Conservation (phyloP, 2,888 invertebrate genomes). For the Brassicogethes aeneus region DNA sequence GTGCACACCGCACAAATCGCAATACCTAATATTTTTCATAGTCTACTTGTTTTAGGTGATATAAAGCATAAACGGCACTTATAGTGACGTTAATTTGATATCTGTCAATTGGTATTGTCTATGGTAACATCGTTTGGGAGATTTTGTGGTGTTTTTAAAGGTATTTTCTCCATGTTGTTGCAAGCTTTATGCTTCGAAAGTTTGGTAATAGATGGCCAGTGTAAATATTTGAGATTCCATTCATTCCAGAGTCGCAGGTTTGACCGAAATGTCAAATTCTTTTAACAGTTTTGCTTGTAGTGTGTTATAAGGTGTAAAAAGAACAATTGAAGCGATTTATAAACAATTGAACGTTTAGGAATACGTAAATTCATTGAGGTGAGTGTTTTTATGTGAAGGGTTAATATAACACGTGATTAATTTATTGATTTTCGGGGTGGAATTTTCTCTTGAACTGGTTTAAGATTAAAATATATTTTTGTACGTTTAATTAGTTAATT, state of each 20-base stretch:
- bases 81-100: too few relatives aligned
- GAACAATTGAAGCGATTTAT: slow-evolving; percentile 9
- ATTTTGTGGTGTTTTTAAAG: too few relatives aligned
- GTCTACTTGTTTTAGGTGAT: background rate
- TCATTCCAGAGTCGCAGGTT: slow-evolving; percentile 58
- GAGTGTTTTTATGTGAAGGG: slow-evolving; percentile 9
- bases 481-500: too few relatives aligned
- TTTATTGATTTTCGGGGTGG: slow-evolving; percentile 23
- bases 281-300: slow-evolving; percentile 40
- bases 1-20: slow-evolving; percentile 13
- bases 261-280: slow-evolving; percentile 64
- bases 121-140: too few relatives aligned
- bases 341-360: slow-evolving; percentile 1
- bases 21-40: slow-evolving; percentile 7
- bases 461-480: too few relatives aligned
- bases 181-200: slow-evolving; percentile 35
- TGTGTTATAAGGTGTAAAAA: slow-evolving; percentile 33
- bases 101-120: too few relatives aligned
- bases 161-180: background rate
- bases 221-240: slow-evolving; percentile 60
- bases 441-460: too few relatives aligned
- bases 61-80: too few relatives aligned
- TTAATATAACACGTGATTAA: slow-evolving; percentile 26
- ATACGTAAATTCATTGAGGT: slow-evolving; percentile 15
- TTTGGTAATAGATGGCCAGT: slow-evolving; percentile 52